Evolutionary conservation across 2,797 vertebrate species (phyloP).

Genomic region (Diplodus sargus): DNA sequence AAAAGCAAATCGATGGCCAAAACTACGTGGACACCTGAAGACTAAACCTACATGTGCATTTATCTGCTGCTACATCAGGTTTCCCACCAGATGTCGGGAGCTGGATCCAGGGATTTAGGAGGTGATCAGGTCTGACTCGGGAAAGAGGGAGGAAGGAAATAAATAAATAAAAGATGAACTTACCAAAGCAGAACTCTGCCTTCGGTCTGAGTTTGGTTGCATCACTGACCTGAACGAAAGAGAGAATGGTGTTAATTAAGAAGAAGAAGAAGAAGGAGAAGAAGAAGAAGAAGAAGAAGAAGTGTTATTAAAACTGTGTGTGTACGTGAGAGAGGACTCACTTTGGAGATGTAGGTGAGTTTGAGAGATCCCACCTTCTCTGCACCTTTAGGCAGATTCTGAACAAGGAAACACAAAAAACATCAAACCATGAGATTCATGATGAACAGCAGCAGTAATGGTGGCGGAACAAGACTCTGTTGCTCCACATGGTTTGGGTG

Average conservation of each 20-base stretch:
- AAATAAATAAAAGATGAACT: constrained; percentile 64
- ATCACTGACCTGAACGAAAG: constrained; percentile 90
- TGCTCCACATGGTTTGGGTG: too few species aligned
- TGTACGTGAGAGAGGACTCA: constrained; percentile 18
- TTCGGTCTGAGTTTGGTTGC: constrained; percentile 96
- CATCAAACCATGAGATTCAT: background rate
- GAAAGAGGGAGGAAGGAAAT: background rate
- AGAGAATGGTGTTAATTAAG: background rate
- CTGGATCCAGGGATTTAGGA: too few species aligned
- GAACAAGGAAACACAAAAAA: constrained; percentile 5
- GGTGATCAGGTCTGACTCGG: background rate
- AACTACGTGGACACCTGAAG: background rate
- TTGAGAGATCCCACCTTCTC: constrained; percentile 69
- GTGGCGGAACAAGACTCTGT: too few species aligned
- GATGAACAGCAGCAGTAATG: too few species aligned
- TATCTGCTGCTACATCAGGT: background rate
- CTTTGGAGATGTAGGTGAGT: constrained; percentile 77
- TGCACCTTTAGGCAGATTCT: constrained; percentile 73
- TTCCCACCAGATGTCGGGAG: background rate
- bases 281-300: background rate
- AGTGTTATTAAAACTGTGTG: background rate
- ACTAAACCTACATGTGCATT: background rate
- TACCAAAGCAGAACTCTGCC: constrained; percentile 97
- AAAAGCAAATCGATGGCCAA: background rate
- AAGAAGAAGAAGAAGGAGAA: too few species aligned